Percentiles rank a stretch among this genome's conserved stretches.
Conservation (phyloP, 1,140 invertebrate species). For the Mactra quadrangularis region DNA sequence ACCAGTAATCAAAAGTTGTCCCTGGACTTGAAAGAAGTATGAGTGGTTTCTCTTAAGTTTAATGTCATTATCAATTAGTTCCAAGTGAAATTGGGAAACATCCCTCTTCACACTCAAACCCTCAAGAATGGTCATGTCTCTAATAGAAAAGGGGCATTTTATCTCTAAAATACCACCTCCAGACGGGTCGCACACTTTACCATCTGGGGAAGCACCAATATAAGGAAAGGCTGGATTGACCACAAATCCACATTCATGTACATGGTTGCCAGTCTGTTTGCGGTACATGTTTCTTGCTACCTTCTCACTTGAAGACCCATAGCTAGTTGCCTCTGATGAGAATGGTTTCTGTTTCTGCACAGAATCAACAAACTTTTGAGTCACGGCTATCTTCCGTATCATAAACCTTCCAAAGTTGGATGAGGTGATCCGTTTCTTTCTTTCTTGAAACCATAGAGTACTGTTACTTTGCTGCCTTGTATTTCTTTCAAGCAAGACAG, state of each 20-base stretch:
- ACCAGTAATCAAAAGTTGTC: conserved; percentile 42
- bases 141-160: no score
- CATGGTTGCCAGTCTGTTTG: conserved; percentile 33
- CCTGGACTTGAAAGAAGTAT: conserved; percentile 46
- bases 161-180: conserved; percentile 36
- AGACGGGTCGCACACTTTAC: conserved; percentile 48
- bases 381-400: background rate
- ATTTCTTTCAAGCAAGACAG: conserved; percentile 16
- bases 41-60: conserved; percentile 1
- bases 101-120: background rate
- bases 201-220: conserved; percentile 59
- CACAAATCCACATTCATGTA: no score
- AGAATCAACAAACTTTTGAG: conserved; percentile 10
- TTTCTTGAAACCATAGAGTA: conserved; percentile 14
- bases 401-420: no score
- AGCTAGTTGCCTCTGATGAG: background rate
- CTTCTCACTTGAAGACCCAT: conserved; percentile 14
- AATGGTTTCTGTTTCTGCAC: background rate
- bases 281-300: conserved; percentile 12
- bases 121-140: conserved; percentile 14
- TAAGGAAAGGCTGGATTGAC: conserved; percentile 58
- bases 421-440: no score
- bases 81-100: no score
- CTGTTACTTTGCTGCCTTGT: conserved; percentile 14
- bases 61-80: background rate